Evolutionary conservation across 1,140 invertebrate species (phyloP).

Genomic region (Trinorchestia longiramus): DNA sequence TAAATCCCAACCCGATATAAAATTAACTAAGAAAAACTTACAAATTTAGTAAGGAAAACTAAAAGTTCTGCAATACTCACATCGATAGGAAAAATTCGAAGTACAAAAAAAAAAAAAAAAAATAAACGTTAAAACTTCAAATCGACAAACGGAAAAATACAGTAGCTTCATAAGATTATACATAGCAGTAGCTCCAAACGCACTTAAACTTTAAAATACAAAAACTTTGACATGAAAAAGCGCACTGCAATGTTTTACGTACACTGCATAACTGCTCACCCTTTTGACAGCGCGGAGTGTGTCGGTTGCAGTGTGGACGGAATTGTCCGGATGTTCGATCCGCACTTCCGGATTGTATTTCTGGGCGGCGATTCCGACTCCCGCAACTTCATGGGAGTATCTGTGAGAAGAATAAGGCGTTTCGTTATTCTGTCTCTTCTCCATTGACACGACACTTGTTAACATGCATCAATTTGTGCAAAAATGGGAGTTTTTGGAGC

Average conservation of each 20-base stretch:
- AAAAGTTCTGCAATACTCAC: no score
- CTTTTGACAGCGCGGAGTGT: conserved; percentile 77
- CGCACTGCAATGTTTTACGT: no score
- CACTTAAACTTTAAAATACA: background rate
- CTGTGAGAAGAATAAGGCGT: conserved; percentile 69
- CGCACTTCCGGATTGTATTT: conserved; percentile 79
- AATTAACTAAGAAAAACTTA: no score
- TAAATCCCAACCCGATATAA: no score
- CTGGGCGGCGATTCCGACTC: conserved; percentile 75
- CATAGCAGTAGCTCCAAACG: background rate
- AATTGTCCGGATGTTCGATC: conserved; percentile 71
- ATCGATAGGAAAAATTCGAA: no score
- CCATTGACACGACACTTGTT: no score
- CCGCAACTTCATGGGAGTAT: conserved; percentile 77
- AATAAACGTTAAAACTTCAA: no score
- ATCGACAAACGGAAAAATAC: no score
- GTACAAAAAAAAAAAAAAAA: no score
- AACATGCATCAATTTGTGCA: no score
- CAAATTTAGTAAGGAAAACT: no score
- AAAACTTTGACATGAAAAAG: background rate
- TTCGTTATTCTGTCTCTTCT: background rate
- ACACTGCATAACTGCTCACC: conserved; percentile 69
- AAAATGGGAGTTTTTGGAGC: no score
- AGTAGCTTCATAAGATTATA: background rate
- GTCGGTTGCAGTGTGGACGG: conserved; percentile 76